Percentiles rank a stretch among this genome's conserved stretches.
phyloP scores from a whole-genome alignment of 1,140 invertebrate genomes.

The Bombus terrestris region DNA sequence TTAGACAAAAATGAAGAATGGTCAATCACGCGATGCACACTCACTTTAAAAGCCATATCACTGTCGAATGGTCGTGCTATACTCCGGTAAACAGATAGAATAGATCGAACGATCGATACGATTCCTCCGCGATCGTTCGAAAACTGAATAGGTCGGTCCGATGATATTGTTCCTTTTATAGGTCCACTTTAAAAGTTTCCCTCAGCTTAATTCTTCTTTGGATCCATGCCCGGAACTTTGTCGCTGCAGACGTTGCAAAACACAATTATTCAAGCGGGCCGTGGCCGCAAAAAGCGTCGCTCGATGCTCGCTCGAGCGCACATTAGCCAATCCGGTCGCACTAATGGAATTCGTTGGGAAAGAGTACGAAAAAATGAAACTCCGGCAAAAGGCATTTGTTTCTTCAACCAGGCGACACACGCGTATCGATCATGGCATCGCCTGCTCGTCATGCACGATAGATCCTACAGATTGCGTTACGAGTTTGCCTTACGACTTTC shows the following conservation, averaged over 20 bases:
- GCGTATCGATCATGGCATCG: slow-evolving; percentile 47
- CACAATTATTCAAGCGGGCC: slow-evolving; percentile 68
- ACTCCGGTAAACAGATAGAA: neutral
- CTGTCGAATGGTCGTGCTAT: slow-evolving; percentile 3
- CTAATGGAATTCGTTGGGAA: slow-evolving; percentile 58
- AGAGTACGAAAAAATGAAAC: slow-evolving; percentile 46
- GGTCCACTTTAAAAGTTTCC: slow-evolving; percentile 61
- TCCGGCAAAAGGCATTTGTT: slow-evolving; percentile 23
- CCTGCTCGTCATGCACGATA: slow-evolving; percentile 45
- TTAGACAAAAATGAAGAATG: slow-evolving; percentile 31
- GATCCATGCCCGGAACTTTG: slow-evolving; percentile 59
- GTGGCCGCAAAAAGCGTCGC: slow-evolving; percentile 52
- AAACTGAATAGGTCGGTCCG: slow-evolving; percentile 32
- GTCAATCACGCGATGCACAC: slow-evolving; percentile 46
- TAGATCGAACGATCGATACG: slow-evolving; percentile 8
- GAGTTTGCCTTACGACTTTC: slow-evolving; percentile 36
- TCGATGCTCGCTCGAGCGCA: slow-evolving; percentile 59
- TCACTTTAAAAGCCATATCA: slow-evolving; percentile 60
- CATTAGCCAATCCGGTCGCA: slow-evolving; percentile 53
- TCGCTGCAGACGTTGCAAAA: slow-evolving; percentile 64
- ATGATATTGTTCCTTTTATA: slow-evolving; percentile 65
- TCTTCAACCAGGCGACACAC: slow-evolving; percentile 51
- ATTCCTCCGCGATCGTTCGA: slow-evolving; percentile 30
- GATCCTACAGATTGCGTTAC: slow-evolving; percentile 24
- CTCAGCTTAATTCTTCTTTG: slow-evolving; percentile 67